These are phyloP conservation scores for Molothrus ater DNA, from an alignment of 2,797 vertebrate genomes.

Conservation along the genomic window DNA sequence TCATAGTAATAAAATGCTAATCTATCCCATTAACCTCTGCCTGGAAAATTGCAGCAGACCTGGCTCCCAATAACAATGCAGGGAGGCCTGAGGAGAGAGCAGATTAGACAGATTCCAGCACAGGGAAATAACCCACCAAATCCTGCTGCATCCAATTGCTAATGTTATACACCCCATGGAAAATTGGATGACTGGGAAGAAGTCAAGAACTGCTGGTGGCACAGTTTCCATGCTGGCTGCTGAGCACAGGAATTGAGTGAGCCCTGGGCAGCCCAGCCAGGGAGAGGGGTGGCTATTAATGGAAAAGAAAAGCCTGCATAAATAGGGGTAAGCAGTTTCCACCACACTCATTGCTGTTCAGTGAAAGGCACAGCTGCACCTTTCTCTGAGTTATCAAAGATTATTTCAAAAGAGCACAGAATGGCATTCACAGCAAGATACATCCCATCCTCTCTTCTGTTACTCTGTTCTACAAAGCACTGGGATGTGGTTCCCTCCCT, in stretches of 20 bases:
- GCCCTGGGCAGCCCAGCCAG: constrained; percentile 14
- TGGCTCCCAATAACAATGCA: not conserved
- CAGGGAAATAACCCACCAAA: not conserved
- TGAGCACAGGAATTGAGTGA: constrained; percentile 13
- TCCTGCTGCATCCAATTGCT: not conserved
- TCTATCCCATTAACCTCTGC: not conserved
- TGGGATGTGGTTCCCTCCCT: not conserved
- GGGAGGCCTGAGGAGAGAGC: not conserved
- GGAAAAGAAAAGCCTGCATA: constrained; percentile 21
- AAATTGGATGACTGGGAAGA: not conserved
- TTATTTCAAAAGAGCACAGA: not conserved
- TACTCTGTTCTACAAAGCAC: too few relatives aligned
- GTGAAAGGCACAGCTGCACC: constrained; percentile 51
- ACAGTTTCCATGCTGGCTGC: constrained; percentile 46
- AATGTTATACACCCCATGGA: not conserved
- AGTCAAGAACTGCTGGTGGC: constrained; percentile 34
- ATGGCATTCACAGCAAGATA: constrained; percentile 21
- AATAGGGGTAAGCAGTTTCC: constrained; percentile 44
- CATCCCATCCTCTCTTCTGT: not conserved
- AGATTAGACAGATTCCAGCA: not conserved
- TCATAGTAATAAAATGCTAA: constrained; percentile 3
- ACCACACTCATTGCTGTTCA: not conserved
- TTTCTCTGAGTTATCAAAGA: constrained; percentile 53
- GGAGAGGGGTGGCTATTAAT: constrained; percentile 11
- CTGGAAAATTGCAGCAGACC: not conserved